Base-by-base conservation (phyloP, 2,797 vertebrate species). In the Catostomus latipinnis region DNA sequence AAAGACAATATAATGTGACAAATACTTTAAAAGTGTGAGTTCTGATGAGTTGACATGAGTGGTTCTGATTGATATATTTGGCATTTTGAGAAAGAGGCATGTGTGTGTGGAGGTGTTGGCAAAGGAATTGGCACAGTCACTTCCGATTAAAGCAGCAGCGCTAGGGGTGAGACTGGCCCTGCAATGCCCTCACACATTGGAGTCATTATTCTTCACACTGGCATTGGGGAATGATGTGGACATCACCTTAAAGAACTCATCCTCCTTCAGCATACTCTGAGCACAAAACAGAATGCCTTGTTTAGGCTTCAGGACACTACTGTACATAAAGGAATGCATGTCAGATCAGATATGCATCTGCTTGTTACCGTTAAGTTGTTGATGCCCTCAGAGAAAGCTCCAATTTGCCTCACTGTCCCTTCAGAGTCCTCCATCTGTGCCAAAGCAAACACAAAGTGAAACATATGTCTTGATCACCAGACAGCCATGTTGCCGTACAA, bases 371-470 rank as follows among this genome's bases (percentile, higher is more conserved):
- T 99, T 79, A 99, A 91, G 84, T 99, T 99, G 88, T 99, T 99
- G 93, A 99, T 99, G 72, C 95, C 98, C 90, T 99, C 98, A 1
- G 98, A 99, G 89, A 99, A 99, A 0, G 93, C 98, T 13, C 98
- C 98, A 8, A 99, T 99, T 91, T 99, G 98, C 78, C 98, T 94
- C 84, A 99, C 98, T 0, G 98, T 99, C 75, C 98, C 98, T 90
- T 99, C 98, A 0, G 98, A 99, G 90, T 99, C 98, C 82, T 99
- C 98, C 98, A 99, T 99, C 98, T 99, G 84, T 82, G 83, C 65
- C 58, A 66, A 76, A 50, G 85, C 2, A 78, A 3, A 46, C n/a
- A 34, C 34, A 13, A 58, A 22, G 34, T 34, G 34, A 34, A 34
- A 34, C 34, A 34, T 34, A 3, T 34, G 34, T 3, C 34, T 4